Evolutionary conservation across 1,140 invertebrate genomes (phyloP).

Genomic region (Tenebrio molitor): DNA sequence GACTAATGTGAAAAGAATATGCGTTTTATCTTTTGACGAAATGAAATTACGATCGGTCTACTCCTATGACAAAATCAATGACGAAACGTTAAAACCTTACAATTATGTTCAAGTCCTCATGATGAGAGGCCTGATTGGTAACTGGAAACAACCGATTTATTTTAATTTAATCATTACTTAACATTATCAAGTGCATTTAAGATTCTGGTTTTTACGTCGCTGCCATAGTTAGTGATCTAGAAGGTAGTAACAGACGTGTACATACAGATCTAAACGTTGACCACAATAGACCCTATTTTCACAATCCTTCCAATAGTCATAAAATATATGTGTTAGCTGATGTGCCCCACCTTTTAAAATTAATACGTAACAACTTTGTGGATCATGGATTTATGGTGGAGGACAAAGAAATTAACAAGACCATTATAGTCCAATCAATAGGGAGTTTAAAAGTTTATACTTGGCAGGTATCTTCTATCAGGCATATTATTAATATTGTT

Average conservation of each 20-base stretch:
- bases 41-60: slow-evolving; percentile 47
- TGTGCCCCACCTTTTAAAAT: slow-evolving; percentile 57
- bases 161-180: slow-evolving; percentile 58
- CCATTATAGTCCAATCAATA: too few species aligned
- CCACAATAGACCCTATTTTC: slow-evolving; percentile 42
- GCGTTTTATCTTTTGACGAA: slow-evolving; percentile 49
- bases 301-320: slow-evolving; percentile 48
- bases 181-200: slow-evolving; percentile 55
- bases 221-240: slow-evolving; percentile 57
- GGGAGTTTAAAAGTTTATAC: too few species aligned
- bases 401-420: slow-evolving; percentile 48
- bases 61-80: slow-evolving; percentile 43
- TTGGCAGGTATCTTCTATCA: too few species aligned
- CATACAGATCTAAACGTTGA: slow-evolving; percentile 50
- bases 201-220: slow-evolving; percentile 52
- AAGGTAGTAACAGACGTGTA: slow-evolving; percentile 54
- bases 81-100: slow-evolving; percentile 32
- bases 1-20: slow-evolving; percentile 33
- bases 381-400: slow-evolving; percentile 55
- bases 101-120: slow-evolving; percentile 58
- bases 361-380: slow-evolving; percentile 58
- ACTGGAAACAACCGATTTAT: slow-evolving; percentile 63
- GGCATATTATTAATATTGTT: too few species aligned
- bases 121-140: slow-evolving; percentile 52
- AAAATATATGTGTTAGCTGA: slow-evolving; percentile 56